These are phyloP conservation scores for Pogonus chalceus DNA, from an alignment of 1,140 invertebrate species.

Conservation along the genomic window DNA sequence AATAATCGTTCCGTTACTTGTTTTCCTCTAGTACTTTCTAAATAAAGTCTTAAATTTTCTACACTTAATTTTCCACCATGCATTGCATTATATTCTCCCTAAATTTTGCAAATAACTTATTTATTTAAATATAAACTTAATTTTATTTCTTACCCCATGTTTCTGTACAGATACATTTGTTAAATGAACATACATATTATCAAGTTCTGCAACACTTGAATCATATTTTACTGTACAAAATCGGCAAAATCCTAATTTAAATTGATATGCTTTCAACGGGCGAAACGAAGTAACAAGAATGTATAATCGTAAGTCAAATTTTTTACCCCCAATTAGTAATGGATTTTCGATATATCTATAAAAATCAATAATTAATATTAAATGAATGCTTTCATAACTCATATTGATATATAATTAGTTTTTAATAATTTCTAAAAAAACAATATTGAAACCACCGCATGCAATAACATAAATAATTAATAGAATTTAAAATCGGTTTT, in stretches of 20 bases:
- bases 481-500: background rate
- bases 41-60: conserved; percentile 78
- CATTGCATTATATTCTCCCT: conserved; percentile 90
- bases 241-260: conserved; percentile 70
- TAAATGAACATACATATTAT: conserved; percentile 80
- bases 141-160: conserved; percentile 54
- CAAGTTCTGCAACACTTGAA: conserved; percentile 59
- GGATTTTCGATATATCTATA: conserved; percentile 72
- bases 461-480: background rate
- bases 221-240: conserved; percentile 77
- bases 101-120: conserved; percentile 11
- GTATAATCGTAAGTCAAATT: conserved; percentile 80
- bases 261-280: conserved; percentile 67
- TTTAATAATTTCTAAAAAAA: conserved; percentile 6
- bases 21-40: conserved; percentile 86
- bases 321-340: conserved; percentile 77
- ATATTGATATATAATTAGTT: conserved; percentile 8
- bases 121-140: background rate
- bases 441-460: background rate
- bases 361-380: conserved; percentile 10
- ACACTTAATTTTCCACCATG: conserved; percentile 93
- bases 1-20: conserved; percentile 75
- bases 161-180: conserved; percentile 85
- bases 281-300: conserved; percentile 79
- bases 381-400: no score